A percentile compares a stretch with the other conserved stretches of the same genome.
These are phyloP conservation scores for Campylomormyrus tamandua DNA, from an alignment of 2,113 vertebrate genomes.

Conservation along the genomic window DNA sequence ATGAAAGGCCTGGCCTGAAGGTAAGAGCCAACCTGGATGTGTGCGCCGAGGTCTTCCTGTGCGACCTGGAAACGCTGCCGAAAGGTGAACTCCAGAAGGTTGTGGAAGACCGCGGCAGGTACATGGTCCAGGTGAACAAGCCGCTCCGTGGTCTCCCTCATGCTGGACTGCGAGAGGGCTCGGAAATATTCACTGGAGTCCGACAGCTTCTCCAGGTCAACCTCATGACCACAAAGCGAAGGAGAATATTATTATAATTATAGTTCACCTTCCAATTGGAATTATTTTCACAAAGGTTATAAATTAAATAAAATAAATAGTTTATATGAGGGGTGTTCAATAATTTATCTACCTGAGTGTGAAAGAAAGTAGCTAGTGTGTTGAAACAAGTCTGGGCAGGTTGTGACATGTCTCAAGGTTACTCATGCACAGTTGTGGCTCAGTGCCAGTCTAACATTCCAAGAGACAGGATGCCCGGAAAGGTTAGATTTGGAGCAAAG, in stretches of 20 bases:
- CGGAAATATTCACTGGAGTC: conserved; percentile 59
- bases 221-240: conserved; percentile 37
- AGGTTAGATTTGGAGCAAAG: too few species aligned
- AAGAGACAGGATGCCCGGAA: too few species aligned
- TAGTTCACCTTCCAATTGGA: not conserved
- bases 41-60: conserved; percentile 39
- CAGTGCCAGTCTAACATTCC: too few species aligned
- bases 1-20: conserved; percentile 57
- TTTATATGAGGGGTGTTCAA: not conserved
- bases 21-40: conserved; percentile 51
- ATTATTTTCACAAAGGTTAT: not conserved
- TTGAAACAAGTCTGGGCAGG: too few species aligned
- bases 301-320: not conserved
- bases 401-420: too few species aligned
- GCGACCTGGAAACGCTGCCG: conserved; percentile 39
- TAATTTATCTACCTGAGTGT: too few species aligned
- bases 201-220: conserved; percentile 51
- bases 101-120: conserved; percentile 50
- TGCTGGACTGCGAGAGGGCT: conserved; percentile 59
- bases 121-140: conserved; percentile 54
- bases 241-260: not conserved
- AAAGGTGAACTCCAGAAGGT: conserved; percentile 60
- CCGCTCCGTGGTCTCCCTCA: conserved; percentile 57
- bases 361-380: too few species aligned
- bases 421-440: too few species aligned